Conservation (phyloP, 1,140 invertebrate species). For the Megalopta genalis region DNA sequence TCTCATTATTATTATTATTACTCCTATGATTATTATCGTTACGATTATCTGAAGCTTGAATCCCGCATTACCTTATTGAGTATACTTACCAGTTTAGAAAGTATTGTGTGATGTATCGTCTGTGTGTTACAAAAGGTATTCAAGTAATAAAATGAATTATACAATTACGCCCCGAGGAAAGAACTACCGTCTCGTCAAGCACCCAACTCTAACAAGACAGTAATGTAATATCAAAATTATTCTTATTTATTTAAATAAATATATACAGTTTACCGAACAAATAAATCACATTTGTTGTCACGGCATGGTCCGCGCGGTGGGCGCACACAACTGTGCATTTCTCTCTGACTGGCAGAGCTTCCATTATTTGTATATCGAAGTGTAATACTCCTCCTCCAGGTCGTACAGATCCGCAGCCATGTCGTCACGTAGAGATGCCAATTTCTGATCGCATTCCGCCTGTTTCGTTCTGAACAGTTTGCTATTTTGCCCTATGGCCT, state of each 20-base stretch:
- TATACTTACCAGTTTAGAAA: slow-evolving; percentile 73
- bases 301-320: slow-evolving; percentile 39
- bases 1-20: slow-evolving; percentile 23
- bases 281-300: slow-evolving; percentile 42
- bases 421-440: slow-evolving; percentile 95
- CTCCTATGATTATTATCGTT: slow-evolving; percentile 48
- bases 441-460: slow-evolving; percentile 95
- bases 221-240: slow-evolving; percentile 61
- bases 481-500: slow-evolving; percentile 95
- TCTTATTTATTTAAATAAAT: slow-evolving; percentile 67
- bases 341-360: slow-evolving; percentile 9
- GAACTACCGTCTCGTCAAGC: slow-evolving; percentile 44
- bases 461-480: slow-evolving; percentile 94
- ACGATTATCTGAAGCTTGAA: slow-evolving; percentile 68
- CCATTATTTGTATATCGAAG: slow-evolving; percentile 92
- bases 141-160: slow-evolving; percentile 70
- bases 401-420: slow-evolving; percentile 97
- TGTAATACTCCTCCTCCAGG: slow-evolving; percentile 98
- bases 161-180: slow-evolving; percentile 60
- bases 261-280: slow-evolving; percentile 51
- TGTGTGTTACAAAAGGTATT: slow-evolving; percentile 74
- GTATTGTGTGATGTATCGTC: slow-evolving; percentile 76
- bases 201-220: neutral
- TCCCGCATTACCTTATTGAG: slow-evolving; percentile 68
- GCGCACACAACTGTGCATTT: neutral